phyloP scores from a whole-genome alignment of 2,888 invertebrate species.

The Neoaliturus tenellus region DNA sequence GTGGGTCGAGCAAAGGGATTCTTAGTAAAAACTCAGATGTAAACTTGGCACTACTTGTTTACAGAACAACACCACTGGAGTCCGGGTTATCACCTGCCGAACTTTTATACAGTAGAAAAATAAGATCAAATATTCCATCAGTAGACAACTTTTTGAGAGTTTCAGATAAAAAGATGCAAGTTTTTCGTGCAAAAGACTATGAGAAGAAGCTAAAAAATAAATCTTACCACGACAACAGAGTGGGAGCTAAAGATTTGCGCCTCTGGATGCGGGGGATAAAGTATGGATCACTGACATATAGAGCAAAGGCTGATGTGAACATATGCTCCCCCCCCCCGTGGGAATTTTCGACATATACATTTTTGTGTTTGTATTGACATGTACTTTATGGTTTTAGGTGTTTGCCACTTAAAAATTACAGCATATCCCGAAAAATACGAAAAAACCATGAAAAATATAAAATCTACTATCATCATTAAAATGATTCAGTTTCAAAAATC shows the following conservation, averaged over 20 bases:
- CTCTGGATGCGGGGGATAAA: background rate
- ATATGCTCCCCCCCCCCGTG: too few relatives aligned
- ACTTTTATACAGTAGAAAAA: slow-evolving; percentile 35
- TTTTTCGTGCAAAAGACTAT: background rate
- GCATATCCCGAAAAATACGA: too few relatives aligned
- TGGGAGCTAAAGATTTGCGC: background rate
- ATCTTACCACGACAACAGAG: background rate
- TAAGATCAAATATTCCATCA: slow-evolving; percentile 15
- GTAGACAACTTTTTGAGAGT: background rate
- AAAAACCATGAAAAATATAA: too few relatives aligned
- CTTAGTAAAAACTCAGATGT: slow-evolving; percentile 36
- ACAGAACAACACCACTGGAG: background rate
- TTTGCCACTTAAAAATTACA: too few relatives aligned
- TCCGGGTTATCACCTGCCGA: slow-evolving; percentile 35
- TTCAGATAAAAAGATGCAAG: background rate
- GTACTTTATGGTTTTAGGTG: too few relatives aligned
- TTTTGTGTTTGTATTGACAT: too few relatives aligned
- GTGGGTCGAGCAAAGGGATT: slow-evolving; percentile 32
- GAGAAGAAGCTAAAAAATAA: background rate
- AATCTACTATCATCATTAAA: too few relatives aligned
- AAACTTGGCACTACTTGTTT: slow-evolving; percentile 44
- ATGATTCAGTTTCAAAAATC: too few relatives aligned
- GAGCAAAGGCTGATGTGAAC: too few relatives aligned
- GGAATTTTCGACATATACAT: too few relatives aligned
- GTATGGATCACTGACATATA: background rate